phyloP scores from a whole-genome alignment of 2,113 vertebrate species.

The Agapornis roseicollis region DNA sequence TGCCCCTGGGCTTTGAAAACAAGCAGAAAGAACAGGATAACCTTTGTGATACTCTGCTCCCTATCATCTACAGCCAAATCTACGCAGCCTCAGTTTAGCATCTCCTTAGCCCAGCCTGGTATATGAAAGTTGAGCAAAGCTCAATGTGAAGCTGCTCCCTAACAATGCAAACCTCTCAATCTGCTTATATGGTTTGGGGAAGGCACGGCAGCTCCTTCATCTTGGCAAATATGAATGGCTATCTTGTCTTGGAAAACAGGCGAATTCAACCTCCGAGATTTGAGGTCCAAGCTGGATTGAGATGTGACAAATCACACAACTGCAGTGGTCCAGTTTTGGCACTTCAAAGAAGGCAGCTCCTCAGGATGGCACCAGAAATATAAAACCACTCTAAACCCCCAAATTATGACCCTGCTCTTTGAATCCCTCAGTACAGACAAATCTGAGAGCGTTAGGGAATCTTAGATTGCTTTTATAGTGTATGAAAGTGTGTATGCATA shows the following conservation, averaged over 20 bases:
- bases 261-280: background rate
- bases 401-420: background rate
- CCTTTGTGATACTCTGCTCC: background rate
- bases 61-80: background rate
- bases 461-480: background rate
- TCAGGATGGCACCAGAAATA: background rate
- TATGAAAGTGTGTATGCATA: background rate
- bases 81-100: background rate
- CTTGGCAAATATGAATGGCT: background rate
- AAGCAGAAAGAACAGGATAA: conserved; percentile 2
- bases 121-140: background rate
- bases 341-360: background rate
- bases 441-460: background rate
- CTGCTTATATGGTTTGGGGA: background rate
- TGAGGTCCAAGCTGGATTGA: background rate
- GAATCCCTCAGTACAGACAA: background rate
- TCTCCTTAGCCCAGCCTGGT: background rate
- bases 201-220: background rate
- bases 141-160: background rate
- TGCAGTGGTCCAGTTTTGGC: background rate
- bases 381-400: background rate
- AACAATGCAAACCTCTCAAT: background rate
- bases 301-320: background rate
- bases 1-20: background rate
- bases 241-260: background rate